These are phyloP conservation scores for Macaria notata DNA, from an alignment of 2,888 invertebrate genomes.

Conservation along the genomic window DNA sequence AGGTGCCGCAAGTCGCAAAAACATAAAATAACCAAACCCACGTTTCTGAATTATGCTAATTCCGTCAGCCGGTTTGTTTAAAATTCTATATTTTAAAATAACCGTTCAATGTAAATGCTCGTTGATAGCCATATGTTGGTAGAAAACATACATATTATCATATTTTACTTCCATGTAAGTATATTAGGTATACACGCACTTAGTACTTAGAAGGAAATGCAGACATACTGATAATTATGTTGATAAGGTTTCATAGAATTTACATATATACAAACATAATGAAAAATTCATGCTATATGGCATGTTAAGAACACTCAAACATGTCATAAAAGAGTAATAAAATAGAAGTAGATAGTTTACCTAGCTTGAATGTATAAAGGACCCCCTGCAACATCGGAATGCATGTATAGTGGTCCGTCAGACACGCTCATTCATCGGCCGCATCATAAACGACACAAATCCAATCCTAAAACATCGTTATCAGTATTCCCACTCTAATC, in stretches of 20 bases:
- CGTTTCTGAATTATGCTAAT: conserved; percentile 34
- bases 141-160: no score
- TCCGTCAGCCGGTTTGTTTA: conserved; percentile 27
- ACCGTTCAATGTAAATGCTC: conserved; percentile 22
- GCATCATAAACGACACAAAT: conserved; percentile 64
- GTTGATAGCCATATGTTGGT: no score
- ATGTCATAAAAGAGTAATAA: conserved; percentile 6
- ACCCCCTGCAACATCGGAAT: conserved; percentile 34
- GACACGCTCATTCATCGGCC: conserved; percentile 59
- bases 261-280: no score
- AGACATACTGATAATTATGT: no score
- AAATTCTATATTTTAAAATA: conserved; percentile 28
- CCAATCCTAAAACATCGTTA: conserved; percentile 74
- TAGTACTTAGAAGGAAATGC: background rate
- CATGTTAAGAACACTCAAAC: background rate
- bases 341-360: background rate
- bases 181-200: no score
- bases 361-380: conserved; percentile 20
- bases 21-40: conserved; percentile 30
- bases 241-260: no score
- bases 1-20: conserved; percentile 26
- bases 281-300: no score
- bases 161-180: no score
- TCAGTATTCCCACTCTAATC: conserved; percentile 79
- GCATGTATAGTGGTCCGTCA: conserved; percentile 38